phyloP scores from a whole-genome alignment of 2,113 vertebrate genomes.

The Apteryx mantelli region DNA sequence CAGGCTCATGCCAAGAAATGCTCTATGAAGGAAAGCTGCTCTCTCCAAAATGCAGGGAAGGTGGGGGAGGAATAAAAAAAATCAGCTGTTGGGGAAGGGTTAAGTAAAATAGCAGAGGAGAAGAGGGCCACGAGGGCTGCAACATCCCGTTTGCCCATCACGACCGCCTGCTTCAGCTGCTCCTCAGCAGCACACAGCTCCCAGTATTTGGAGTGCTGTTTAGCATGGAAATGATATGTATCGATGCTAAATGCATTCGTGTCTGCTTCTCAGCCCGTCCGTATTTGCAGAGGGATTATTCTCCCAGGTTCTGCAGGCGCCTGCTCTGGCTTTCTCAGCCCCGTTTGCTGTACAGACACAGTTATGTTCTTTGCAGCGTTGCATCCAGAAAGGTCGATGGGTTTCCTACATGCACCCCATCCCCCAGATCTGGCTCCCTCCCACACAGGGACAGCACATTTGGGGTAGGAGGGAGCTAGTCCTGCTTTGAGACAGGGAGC shows the following conservation, averaged over 20 bases:
- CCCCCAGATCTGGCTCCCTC: not conserved
- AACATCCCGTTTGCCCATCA: not conserved
- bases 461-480: not conserved
- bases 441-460: accelerated
- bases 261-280: accelerated
- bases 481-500: not conserved
- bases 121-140: not conserved
- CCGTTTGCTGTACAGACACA: not conserved
- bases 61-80: not conserved
- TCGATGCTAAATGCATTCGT: not conserved
- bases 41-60: not conserved
- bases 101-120: not conserved
- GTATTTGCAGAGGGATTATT: not conserved
- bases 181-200: not conserved
- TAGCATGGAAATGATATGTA: not conserved
- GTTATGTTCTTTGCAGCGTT: not conserved
- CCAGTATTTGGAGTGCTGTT: not conserved
- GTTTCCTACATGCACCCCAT: not conserved
- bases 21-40: not conserved
- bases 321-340: not conserved
- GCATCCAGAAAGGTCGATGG: not conserved
- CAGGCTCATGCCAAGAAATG: not conserved
- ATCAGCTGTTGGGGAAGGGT: not conserved
- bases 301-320: not conserved
- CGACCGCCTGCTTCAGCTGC: not conserved